These are phyloP conservation scores for Onychomys leucogaster DNA, from an alignment of 2,797 vertebrate genomes.

Conservation along the genomic window DNA sequence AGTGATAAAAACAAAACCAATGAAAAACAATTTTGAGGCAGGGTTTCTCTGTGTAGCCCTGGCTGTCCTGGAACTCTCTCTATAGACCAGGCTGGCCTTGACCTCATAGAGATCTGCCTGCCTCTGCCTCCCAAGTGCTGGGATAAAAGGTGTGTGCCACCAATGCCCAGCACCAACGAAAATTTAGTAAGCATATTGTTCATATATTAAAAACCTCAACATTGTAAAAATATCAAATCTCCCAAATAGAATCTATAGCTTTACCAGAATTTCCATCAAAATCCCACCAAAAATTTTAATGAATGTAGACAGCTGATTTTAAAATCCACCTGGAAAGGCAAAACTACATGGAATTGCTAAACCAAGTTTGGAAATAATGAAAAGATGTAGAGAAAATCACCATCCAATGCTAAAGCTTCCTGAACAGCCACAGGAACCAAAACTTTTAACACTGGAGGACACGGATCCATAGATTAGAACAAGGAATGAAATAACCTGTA, in stretches of 20 bases:
- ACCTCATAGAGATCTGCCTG: no score
- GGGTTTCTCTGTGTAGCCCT: no score
- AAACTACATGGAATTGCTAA: neutral
- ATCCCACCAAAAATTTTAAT: neutral
- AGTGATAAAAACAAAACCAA: neutral
- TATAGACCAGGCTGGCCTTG: no score
- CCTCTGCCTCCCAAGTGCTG: no score
- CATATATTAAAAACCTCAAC: slow-evolving; percentile 13
- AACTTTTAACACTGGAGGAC: neutral
- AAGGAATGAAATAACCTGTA: neutral
- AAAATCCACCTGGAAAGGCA: slow-evolving; percentile 37
- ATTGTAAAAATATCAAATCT: neutral
- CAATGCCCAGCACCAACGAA: neutral
- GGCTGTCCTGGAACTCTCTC: no score
- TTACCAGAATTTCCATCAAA: slow-evolving; percentile 38
- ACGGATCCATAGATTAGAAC: neutral
- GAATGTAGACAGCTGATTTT: neutral
- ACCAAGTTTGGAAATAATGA: slow-evolving; percentile 11
- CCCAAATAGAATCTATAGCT: neutral
- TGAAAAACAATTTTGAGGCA: no score
- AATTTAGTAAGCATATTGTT: neutral
- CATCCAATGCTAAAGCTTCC: neutral
- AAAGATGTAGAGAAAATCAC: neutral
- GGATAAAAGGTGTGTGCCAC: no score
- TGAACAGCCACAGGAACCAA: neutral